phyloP scores from a whole-genome alignment of 2,888 invertebrate genomes.

The Eristalis tenax region DNA sequence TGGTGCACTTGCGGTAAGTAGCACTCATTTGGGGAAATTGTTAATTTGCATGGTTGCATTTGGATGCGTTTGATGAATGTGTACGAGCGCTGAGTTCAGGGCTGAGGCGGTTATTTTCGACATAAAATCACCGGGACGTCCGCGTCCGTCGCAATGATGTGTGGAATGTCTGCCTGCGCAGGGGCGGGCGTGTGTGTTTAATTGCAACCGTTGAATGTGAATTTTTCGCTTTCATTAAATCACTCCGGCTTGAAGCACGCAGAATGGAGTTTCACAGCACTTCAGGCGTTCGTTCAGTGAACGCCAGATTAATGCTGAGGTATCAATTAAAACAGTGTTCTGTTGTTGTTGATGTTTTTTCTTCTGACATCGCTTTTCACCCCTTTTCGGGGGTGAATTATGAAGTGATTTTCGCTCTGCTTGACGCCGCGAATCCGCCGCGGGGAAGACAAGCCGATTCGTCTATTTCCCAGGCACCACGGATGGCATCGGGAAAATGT shows the following conservation, averaged over 20 bases:
- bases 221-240: constrained; percentile 8
- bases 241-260: neutral
- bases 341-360: neutral
- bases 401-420: neutral
- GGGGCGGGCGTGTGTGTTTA: constrained; percentile 11
- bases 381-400: neutral
- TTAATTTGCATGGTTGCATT: constrained; percentile 60
- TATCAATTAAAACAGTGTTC: neutral
- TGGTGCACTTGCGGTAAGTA: constrained; percentile 41
- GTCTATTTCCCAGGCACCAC: neutral
- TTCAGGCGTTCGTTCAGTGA: neutral
- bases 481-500: too few species aligned
- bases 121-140: neutral
- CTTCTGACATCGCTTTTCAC: neutral
- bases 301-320: neutral
- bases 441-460: neutral
- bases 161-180: neutral
- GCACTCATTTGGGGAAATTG: constrained; percentile 55
- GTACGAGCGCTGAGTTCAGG: neutral
- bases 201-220: constrained; percentile 32
- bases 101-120: neutral
- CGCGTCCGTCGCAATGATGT: neutral
- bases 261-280: neutral
- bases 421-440: neutral
- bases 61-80: constrained; percentile 46